Evolutionary conservation across 53 echinoderm and acorn worm species (phyloP).

Genomic region (Glandiceps talaboti): DNA sequence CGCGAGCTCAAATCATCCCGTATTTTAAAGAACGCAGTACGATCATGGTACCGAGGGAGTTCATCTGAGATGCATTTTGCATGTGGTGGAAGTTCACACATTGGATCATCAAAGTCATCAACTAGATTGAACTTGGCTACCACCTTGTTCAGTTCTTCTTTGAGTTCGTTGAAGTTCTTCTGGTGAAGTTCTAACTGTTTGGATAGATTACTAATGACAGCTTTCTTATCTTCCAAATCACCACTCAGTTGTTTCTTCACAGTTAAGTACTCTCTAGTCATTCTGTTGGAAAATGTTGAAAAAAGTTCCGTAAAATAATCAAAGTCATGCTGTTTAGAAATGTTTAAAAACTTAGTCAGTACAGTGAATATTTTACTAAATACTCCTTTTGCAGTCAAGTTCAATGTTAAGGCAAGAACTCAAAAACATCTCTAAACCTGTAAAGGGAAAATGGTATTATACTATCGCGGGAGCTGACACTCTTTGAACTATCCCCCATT

Average conservation of each 20-base stretch:
- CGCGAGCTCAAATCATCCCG: neutral
- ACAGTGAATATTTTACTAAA: no score
- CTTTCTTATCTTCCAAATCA: conserved; percentile 61
- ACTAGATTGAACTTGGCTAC: neutral
- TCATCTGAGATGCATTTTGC: neutral
- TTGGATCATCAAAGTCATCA: neutral
- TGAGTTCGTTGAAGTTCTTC: conserved; percentile 81
- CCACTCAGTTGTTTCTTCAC: conserved; percentile 40
- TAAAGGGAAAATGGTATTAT: no score
- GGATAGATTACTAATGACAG: conserved; percentile 52
- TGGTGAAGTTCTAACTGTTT: conserved; percentile 79
- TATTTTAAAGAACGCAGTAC: neutral
- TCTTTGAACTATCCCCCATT: no score
- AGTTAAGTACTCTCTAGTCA: conserved; percentile 36
- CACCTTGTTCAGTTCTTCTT: conserved; percentile 76
- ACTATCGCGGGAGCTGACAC: no score
- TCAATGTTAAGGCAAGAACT: no score
- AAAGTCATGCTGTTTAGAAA: no score
- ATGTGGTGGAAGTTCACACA: neutral
- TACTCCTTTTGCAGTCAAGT: no score
- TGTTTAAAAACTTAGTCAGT: no score
- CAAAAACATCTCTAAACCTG: no score
- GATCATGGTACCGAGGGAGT: neutral
- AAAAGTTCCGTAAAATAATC: neutral
- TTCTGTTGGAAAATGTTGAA: conserved; percentile 14